A percentile compares a stretch with the other conserved stretches of the same genome.
phyloP scores from a whole-genome alignment of 2,888 invertebrate genomes.

The Ochropleura plecta region DNA sequence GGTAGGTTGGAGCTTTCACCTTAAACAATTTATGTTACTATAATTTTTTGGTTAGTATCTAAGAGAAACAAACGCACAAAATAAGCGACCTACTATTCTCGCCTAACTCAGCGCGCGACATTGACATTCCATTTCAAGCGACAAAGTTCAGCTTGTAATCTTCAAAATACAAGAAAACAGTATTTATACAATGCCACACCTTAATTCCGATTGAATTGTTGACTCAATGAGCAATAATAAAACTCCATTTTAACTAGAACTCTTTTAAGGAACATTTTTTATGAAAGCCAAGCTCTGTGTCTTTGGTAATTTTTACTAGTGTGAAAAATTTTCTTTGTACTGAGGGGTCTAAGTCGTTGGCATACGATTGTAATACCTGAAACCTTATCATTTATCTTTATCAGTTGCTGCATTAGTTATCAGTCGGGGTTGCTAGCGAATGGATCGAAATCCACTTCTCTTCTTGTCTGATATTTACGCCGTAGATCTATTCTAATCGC shows the following conservation, averaged over 20 bases:
- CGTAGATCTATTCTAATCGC: not conserved
- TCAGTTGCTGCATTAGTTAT: conserved; percentile 61
- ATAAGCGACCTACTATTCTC: not conserved
- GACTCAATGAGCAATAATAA: conserved; percentile 20
- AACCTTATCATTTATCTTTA: conserved; percentile 63
- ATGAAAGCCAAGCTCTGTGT: not conserved
- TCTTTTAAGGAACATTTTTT: not conserved
- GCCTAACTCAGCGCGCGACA: not conserved
- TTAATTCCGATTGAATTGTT: conserved; percentile 31
- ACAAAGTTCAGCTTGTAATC: conserved; percentile 19
- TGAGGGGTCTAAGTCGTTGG: conserved; percentile 41
- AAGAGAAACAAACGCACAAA: not conserved
- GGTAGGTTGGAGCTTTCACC: too few species aligned
- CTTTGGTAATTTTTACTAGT: conserved; percentile 12
- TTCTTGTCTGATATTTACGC: not conserved
- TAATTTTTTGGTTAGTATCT: not conserved
- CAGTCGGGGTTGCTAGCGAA: conserved; percentile 52
- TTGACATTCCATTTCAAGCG: not conserved
- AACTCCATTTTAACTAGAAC: conserved; percentile 4
- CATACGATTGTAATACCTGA: conserved; percentile 23
- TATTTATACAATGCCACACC: conserved; percentile 53
- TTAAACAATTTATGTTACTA: too few species aligned
- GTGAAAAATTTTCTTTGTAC: conserved; percentile 19
- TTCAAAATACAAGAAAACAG: conserved; percentile 2
- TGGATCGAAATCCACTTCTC: conserved; percentile 21